Evolutionary conservation across 2,888 invertebrate species (phyloP).

Genomic region (Alloplasta piceator): DNA sequence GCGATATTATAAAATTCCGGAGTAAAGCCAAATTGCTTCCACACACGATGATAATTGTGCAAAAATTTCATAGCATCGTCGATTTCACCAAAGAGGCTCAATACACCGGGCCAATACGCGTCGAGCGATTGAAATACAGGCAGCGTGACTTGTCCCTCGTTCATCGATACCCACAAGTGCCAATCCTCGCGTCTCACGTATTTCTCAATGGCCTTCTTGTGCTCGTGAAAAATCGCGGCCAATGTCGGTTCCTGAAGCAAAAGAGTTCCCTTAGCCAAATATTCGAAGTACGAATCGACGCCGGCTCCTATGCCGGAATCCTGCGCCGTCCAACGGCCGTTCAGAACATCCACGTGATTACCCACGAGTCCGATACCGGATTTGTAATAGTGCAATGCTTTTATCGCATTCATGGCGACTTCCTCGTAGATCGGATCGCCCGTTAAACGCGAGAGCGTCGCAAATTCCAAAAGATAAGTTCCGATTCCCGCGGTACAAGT

Average conservation of each 20-base stretch:
- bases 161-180: constrained; percentile 99
- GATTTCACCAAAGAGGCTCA: constrained; percentile 94
- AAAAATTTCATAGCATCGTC: constrained; percentile 96
- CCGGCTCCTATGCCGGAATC: constrained; percentile 99
- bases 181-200: constrained; percentile 97
- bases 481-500: constrained; percentile 99
- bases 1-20: constrained; percentile 99
- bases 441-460: constrained; percentile 95
- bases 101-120: constrained; percentile 98
- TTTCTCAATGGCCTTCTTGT: constrained; percentile 90
- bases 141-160: constrained; percentile 96
- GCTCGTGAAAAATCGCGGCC: constrained; percentile 95
- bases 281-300: constrained; percentile 99
- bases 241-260: constrained; percentile 95
- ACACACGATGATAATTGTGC: constrained; percentile 97
- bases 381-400: constrained; percentile 93
- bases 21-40: constrained; percentile 98
- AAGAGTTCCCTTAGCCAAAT: constrained; percentile 97
- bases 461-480: constrained; percentile 98
- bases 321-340: constrained; percentile 98
- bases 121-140: constrained; percentile 99
- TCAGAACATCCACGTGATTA: constrained; percentile 98
- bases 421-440: constrained; percentile 98
- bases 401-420: constrained; percentile 95
- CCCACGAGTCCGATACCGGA: constrained; percentile 96